Evolutionary conservation across 2,888 invertebrate genomes (phyloP).

Genomic region (Micoletzkya japonica): DNA sequence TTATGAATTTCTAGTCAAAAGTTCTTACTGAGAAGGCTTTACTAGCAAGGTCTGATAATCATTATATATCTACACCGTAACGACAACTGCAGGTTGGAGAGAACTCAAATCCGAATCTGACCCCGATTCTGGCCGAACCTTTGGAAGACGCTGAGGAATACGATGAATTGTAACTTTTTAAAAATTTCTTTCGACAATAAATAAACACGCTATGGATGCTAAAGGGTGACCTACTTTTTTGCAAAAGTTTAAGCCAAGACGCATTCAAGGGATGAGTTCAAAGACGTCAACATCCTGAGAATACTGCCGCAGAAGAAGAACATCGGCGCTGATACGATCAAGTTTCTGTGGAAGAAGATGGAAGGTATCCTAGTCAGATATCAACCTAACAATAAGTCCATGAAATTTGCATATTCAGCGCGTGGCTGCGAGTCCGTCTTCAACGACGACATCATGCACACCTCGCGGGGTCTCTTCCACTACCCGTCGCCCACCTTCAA

Average conservation of each 20-base stretch:
- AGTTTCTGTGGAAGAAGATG: constrained; percentile 26
- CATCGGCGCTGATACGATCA: constrained; percentile 18
- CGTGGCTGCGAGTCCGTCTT: constrained; percentile 38
- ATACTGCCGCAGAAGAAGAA: constrained; percentile 6
- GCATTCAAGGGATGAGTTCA: constrained; percentile 4
- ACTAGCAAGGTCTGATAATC: no score
- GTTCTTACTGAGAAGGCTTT: no score
- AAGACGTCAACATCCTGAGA: constrained; percentile 2
- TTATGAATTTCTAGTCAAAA: no score
- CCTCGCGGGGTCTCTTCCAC: constrained; percentile 41
- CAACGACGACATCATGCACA: constrained; percentile 48
- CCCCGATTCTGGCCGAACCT: constrained; percentile 18
- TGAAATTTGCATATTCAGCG: no score
- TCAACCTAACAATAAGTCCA: neutral
- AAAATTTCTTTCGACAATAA: no score
- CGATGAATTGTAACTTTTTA: constrained; percentile 12
- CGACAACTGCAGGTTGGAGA: constrained; percentile 25
- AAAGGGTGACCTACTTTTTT: neutral
- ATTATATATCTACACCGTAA: no score
- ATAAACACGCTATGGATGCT: neutral
- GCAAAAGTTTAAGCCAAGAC: no score
- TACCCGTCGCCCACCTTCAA: constrained; percentile 38
- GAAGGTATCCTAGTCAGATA: neutral
- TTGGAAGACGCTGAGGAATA: constrained; percentile 23
- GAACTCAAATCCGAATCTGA: constrained; percentile 20